These are phyloP conservation scores for Acipenser ruthenus DNA, from an alignment of 2,797 vertebrate genomes.

Conservation along the genomic window DNA sequence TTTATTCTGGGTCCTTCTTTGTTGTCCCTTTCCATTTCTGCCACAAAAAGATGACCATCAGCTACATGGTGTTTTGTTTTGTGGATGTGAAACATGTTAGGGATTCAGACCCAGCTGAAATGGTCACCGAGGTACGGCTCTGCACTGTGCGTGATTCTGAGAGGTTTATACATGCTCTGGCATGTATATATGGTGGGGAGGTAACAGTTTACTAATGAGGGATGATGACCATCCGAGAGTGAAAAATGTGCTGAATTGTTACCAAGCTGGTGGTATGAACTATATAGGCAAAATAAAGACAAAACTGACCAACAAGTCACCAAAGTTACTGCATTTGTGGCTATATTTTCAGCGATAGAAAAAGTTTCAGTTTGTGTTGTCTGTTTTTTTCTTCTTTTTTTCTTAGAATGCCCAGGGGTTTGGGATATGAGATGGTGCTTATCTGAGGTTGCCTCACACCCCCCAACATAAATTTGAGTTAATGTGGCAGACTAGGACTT, in stretches of 20 bases:
- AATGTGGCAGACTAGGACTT: too few species aligned
- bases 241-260: background rate
- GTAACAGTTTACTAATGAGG: background rate
- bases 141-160: background rate
- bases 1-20: too few species aligned
- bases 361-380: too few species aligned
- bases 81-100: background rate
- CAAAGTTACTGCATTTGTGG: constrained; percentile 19
- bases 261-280: background rate
- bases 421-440: too few species aligned
- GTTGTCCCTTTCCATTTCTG: too few species aligned
- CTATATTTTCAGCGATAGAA: background rate
- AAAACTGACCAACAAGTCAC: constrained; percentile 4
- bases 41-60: too few species aligned
- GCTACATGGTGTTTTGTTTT: background rate
- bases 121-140: background rate
- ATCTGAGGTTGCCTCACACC: too few species aligned
- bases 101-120: background rate
- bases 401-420: too few species aligned
- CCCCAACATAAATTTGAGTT: too few species aligned
- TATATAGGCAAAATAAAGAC: too few species aligned
- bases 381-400: too few species aligned
- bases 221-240: background rate
- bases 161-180: background rate
- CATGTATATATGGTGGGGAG: background rate